Base-by-base conservation (phyloP, 92 coral and sea anemone genomes). In the Plumapathes pennacea region DNA sequence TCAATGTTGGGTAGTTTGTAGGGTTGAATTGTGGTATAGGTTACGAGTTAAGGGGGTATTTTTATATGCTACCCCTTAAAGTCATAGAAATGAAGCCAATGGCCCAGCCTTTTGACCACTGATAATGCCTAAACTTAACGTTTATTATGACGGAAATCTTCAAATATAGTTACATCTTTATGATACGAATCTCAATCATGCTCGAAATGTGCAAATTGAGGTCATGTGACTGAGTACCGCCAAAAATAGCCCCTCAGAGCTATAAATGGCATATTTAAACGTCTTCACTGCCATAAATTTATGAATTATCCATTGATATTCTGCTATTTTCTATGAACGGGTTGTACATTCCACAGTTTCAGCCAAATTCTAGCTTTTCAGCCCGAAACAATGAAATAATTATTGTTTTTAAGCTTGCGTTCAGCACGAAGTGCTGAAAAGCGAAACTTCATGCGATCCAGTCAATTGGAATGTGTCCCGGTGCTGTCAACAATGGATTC, bases 1-100 rank as follows among this genome's bases (percentile, higher is more conserved):
- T 66, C 63, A 52, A 66, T 66, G 54, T 66, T 53, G 53, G 74
- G 43, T 66, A 66, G 74, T 66, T 66, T 39, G 74, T 66, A 66
- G 74, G 53, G 74, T 66, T 52, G 54, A 66, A 28, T 53, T 66
- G 53, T 52, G 62, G 54, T 52, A 52, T 66, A 53, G 63, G 41
- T 66, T 19, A 66, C 53, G 46, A 53, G 44, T 66, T 66, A 52
- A 42, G 74, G 54, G 64, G 55, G 32, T 32, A 31, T 38, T 67
- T 43, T 67, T 1, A 67, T 24, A 67, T 33, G 54, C 56, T 64
- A 42, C 38, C 56, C 55, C 34, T 42, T 18, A 42, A 67, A 67
- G 53, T 43, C 75, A 54, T 60, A 34, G 53, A 60, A 48, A 18
- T 21, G 62, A 71, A n/a, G n/a, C n/a, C n/a, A n/a, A n/a, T n/a